Evolutionary conservation across 2,797 vertebrate genomes (phyloP).

Genomic region (Calcarius lapponicus): DNA sequence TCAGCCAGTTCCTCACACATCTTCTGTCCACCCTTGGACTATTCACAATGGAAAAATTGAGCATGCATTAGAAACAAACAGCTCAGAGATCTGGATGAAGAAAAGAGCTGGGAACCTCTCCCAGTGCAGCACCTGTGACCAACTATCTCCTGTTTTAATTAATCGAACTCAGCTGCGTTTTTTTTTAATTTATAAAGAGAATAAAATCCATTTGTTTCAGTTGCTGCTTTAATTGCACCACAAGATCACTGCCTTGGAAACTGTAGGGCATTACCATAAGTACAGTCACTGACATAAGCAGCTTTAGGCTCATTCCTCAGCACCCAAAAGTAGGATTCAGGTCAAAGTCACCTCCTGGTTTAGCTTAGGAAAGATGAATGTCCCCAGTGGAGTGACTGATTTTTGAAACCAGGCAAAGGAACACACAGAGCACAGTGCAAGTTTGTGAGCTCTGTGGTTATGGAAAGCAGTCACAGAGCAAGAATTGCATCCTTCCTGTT

Average conservation of each 20-base stretch:
- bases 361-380: not conserved
- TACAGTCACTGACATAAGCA: not conserved
- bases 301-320: not conserved
- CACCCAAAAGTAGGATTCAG: not conserved
- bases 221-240: not conserved
- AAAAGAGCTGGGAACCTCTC: not conserved
- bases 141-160: not conserved
- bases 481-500: rapidly evolving
- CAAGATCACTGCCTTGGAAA: not conserved
- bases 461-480: not conserved
- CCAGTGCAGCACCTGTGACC: not conserved
- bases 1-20: not conserved
- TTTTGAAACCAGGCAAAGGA: not conserved
- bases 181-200: not conserved
- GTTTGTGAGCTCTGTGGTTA: not conserved
- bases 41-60: not conserved
- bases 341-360: not conserved
- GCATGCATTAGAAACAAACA: rapidly evolving
- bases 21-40: not conserved
- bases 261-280: not conserved
- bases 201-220: not conserved
- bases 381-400: rapidly evolving
- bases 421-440: not conserved
- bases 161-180: not conserved
- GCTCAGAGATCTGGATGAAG: not conserved